These are phyloP conservation scores for Drosophila guanche DNA, from an alignment of 1,140 invertebrate genomes.

Conservation along the genomic window DNA sequence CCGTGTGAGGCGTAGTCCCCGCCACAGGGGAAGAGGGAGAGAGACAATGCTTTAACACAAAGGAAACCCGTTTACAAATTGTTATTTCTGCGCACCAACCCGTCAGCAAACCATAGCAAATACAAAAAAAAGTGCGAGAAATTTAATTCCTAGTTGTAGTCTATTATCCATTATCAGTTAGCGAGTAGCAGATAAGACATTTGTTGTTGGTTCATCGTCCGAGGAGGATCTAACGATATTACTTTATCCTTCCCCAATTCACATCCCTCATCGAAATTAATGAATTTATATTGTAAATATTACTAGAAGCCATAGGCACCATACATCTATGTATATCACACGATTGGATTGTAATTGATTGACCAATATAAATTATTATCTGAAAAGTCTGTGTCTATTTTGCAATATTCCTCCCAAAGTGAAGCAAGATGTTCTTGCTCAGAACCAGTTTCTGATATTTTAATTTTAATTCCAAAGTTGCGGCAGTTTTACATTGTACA, in stretches of 20 bases:
- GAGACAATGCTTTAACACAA: slow-evolving; percentile 61
- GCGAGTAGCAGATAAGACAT: slow-evolving; percentile 55
- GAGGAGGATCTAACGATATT: slow-evolving; percentile 70
- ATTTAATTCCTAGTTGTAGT: slow-evolving; percentile 62
- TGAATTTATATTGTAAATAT: slow-evolving; percentile 58
- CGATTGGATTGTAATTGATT: slow-evolving; percentile 33
- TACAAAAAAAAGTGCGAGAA: slow-evolving; percentile 56
- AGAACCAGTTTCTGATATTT: slow-evolving; percentile 40
- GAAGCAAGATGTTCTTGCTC: slow-evolving; percentile 27
- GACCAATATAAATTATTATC: slow-evolving; percentile 54
- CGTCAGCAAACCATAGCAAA: slow-evolving; percentile 52
- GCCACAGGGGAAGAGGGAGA: slow-evolving; percentile 10
- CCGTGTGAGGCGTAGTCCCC: slow-evolving; percentile 20
- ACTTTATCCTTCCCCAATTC: slow-evolving; percentile 15
- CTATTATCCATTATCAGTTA: slow-evolving; percentile 30
- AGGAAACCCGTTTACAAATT: slow-evolving; percentile 47
- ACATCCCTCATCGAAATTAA: slow-evolving; percentile 25
- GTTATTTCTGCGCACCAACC: slow-evolving; percentile 68
- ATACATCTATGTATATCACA: slow-evolving; percentile 46
- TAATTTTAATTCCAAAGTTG: slow-evolving; percentile 47
- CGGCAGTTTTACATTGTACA: slow-evolving; percentile 33
- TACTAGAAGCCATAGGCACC: slow-evolving; percentile 42
- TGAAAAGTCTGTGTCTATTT: slow-evolving; percentile 14
- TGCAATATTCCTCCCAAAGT: background rate
- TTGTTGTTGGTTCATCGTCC: slow-evolving; percentile 72